phyloP scores from a whole-genome alignment of 2,113 vertebrate genomes.

The Cinclus mexicanus region DNA sequence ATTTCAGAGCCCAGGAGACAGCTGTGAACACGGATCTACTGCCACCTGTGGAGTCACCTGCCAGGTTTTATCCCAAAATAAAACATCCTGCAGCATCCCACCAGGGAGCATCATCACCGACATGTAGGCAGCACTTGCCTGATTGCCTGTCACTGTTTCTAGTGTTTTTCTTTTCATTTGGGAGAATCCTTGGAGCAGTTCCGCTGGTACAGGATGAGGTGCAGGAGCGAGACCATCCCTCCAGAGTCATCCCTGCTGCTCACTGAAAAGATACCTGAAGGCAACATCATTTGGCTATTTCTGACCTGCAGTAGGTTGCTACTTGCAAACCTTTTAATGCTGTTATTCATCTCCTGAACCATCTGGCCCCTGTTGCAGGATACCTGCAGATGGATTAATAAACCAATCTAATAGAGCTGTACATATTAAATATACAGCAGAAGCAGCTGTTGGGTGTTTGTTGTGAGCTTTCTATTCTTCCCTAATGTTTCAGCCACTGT shows the following conservation, averaged over 20 bases:
- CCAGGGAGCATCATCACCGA: neutral
- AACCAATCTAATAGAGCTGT: constrained; percentile 42
- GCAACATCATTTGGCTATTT: neutral
- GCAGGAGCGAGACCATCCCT: fast-evolving
- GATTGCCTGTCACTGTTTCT: neutral
- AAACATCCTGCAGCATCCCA: neutral
- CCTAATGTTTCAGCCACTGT: neutral
- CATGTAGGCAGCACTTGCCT: fast-evolving
- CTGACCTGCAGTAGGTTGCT: neutral
- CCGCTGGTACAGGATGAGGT: neutral
- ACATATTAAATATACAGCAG: constrained; percentile 46
- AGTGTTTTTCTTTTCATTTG: neutral
- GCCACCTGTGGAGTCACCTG: neutral
- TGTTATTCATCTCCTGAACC: neutral
- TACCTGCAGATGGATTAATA: constrained; percentile 64
- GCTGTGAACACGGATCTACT: fast-evolving
- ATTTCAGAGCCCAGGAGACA: neutral
- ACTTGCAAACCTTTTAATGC: neutral
- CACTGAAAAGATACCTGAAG: neutral
- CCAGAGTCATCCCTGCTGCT: neutral
- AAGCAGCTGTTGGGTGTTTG: constrained; percentile 57
- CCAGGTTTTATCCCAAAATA: neutral
- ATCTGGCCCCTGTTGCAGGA: neutral
- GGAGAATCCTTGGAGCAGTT: neutral
- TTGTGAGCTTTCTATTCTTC: constrained; percentile 17